These are phyloP conservation scores for Cichladusa arquata DNA, from an alignment of 2,113 vertebrate species.

Conservation along the genomic window DNA sequence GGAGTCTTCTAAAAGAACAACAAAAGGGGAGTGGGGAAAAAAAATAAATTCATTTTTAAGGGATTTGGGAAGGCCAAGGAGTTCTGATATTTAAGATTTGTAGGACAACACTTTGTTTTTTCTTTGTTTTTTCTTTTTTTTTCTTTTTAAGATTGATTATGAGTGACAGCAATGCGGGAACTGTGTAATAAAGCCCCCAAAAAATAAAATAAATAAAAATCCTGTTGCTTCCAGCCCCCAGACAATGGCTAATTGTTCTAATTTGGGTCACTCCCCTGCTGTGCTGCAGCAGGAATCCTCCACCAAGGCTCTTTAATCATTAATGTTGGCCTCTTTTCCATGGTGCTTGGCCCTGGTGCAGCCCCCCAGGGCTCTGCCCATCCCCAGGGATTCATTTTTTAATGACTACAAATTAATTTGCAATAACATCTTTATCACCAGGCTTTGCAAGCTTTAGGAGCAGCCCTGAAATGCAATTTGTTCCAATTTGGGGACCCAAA, in stretches of 20 bases:
- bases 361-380: neutral
- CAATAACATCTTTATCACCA: neutral
- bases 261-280: slow-evolving; percentile 24
- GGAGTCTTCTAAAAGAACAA: neutral
- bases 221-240: neutral
- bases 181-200: neutral
- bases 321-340: neutral
- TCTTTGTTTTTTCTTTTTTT: neutral
- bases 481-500: neutral
- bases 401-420: slow-evolving; percentile 28
- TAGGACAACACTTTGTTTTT: neutral
- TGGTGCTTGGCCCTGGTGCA: neutral
- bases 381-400: neutral
- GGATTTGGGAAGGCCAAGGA: neutral
- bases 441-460: neutral
- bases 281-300: slow-evolving; percentile 12
- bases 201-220: neutral
- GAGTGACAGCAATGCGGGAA: neutral
- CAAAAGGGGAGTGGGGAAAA: rapidly evolving
- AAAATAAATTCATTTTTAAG: neutral
- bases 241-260: slow-evolving; percentile 53
- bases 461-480: neutral
- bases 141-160: neutral
- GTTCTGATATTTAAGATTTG: neutral
- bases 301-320: neutral